Evolutionary conservation across 2,888 invertebrate genomes (phyloP).

Genomic region (Parnassius smintheus): DNA sequence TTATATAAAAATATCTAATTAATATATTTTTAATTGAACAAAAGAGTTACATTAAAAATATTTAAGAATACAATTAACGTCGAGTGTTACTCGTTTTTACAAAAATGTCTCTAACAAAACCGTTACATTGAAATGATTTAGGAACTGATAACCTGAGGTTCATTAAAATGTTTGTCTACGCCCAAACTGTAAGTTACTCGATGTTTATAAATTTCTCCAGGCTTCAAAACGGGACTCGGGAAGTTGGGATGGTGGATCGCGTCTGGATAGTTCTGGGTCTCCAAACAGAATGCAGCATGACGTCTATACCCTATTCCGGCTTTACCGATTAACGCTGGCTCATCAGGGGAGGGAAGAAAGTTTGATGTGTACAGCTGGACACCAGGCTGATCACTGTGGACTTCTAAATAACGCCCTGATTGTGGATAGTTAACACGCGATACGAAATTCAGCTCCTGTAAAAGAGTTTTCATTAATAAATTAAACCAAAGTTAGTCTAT

Average conservation of each 20-base stretch:
- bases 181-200: conserved; percentile 87
- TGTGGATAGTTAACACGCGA: conserved; percentile 83
- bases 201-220: conserved; percentile 87
- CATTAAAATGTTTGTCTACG: conserved; percentile 30
- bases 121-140: neutral
- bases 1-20: no score
- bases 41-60: no score
- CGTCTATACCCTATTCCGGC: conserved; percentile 81
- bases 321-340: conserved; percentile 62
- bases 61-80: no score
- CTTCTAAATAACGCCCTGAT: conserved; percentile 87
- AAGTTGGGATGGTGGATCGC: conserved; percentile 90
- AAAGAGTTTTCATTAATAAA: conserved; percentile 9
- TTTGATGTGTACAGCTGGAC: conserved; percentile 94
- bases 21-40: no score
- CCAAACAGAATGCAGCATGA: conserved; percentile 92
- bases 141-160: neutral
- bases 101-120: no score
- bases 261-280: conserved; percentile 96
- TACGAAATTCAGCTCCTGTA: conserved; percentile 57
- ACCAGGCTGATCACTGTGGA: conserved; percentile 93
- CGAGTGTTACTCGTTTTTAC: no score
- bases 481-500: no score
- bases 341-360: conserved; percentile 81
- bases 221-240: conserved; percentile 85